Conservation (phyloP, 1,140 invertebrate genomes). For the Oreohelix idahoensis region DNA sequence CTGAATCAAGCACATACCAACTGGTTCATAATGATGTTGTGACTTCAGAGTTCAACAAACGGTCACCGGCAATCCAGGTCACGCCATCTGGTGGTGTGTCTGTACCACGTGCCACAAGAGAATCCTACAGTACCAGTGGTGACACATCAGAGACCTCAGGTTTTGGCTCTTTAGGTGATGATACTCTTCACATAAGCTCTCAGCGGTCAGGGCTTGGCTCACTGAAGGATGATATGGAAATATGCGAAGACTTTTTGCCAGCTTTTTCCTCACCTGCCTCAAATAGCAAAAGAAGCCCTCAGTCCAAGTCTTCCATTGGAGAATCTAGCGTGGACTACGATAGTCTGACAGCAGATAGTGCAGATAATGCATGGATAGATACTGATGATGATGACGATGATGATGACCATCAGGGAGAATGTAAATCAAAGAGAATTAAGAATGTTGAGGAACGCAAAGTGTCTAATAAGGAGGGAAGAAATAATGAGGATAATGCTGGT, state of each 20-base stretch:
- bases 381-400: conserved; percentile 26
- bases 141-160: conserved; percentile 68
- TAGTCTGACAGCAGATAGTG: neutral
- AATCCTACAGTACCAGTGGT: conserved; percentile 60
- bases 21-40: conserved; percentile 40
- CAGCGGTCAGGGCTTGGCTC: conserved; percentile 6
- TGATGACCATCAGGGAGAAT: neutral
- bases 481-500: neutral
- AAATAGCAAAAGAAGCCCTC: neutral
- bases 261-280: neutral
- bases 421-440: neutral
- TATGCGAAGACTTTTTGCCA: neutral
- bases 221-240: conserved; percentile 16
- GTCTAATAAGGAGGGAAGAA: neutral
- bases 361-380: conserved; percentile 26
- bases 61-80: conserved; percentile 31
- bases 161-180: conserved; percentile 59
- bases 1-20: neutral
- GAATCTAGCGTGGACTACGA: conserved; percentile 14
- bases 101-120: conserved; percentile 33
- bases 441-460: neutral
- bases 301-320: conserved; percentile 20
- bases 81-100: conserved; percentile 7
- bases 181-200: conserved; percentile 39
- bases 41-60: conserved; percentile 9